Base-by-base conservation (phyloP, 2,888 invertebrate genomes). In the Habrosyne pyritoides region DNA sequence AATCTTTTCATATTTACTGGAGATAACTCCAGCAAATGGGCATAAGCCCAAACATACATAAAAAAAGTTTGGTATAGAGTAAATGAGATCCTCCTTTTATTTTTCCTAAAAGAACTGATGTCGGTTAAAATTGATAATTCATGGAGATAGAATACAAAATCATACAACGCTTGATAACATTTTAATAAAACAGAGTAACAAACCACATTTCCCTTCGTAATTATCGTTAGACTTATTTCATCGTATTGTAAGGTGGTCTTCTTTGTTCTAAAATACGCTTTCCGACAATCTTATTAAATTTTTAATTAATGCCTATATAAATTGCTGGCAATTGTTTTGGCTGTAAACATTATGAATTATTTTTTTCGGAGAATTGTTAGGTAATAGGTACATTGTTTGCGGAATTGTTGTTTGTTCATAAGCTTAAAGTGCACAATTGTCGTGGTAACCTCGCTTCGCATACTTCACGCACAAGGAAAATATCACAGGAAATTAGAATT, bases 261-360 rank as follows among this genome's bases (percentile, higher is more conserved):
- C 71, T 83, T 83, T 83, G 83, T 83, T 75, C 59, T 63, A 68
- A 67, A 82, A 78, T 71, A 73, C 67, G 80, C 73, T 83, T 71
- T 67, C 61, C 70, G 59, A 53, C 63, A 69, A 75, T 81, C 77
- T 81, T 84, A 83, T 83, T 83, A 84, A 83, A 81, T 70, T 81
- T 83, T 79, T 79, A 84, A 84, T 84, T 80, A 82, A 83, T 81
- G 79, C 70, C 66, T 77, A 73, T 79, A 81, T 79, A 79, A 81
- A 81, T 81, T 77, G 71, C 69, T 71, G 58, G 61, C 67, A 77
- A 75, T 80, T 76, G 71, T 74, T 76, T 71, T 63, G 64, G 56
- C 53, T 57, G 63, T 60, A 59, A 57, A 57, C 59, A 66, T 54
- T 59, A 57, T 63, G 57, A 57, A 56, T 55, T 61, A 64, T 63